Evolutionary conservation across 2,888 invertebrate species (phyloP), one percentile per base, ranked within the genome.

Genomic region (Ochropleura plecta): DNA sequence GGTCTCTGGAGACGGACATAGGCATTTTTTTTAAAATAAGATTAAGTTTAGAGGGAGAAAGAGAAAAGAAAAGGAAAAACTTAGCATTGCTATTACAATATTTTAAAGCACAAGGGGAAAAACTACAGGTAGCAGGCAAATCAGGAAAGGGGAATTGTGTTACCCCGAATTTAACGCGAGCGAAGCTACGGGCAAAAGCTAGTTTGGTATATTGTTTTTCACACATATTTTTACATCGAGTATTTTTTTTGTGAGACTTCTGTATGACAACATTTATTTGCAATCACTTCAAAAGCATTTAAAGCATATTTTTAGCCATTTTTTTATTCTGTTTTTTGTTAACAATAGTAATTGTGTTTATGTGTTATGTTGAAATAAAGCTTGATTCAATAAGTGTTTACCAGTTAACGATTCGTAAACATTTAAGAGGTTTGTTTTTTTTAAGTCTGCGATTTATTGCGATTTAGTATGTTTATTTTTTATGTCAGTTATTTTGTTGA

Each of bases 361-460:
- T 67, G 40, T 78, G 46, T 67, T 51, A 46, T 67, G 46, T 63
- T 72, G 57, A 64, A 72, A 78, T 78, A 72, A 72, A 72, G 30
- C 71, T n/a, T 49, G 12, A 53, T 65, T 71, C 40, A 78, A 78
- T 76, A 68, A 71, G 48, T 60, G 66, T 71, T 66, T 49, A 70
- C n/a, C 16, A 10, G 66, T 78, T 66, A 55, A 70, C 30, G 30
- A 8, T 55, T 12, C 60, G 51, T 76, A 16, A 76, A 65, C 18
- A 46, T 66, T 59, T 30, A 10, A 10, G 14, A 63, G 20, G 46
- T 57, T 63, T 76, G 40, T 63, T 63, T 63, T 76, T 5, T 44
- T 76, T 7, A 63, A 8, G 10, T 16, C 12, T 30, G 16, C 3
- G n/a, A 49, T 48, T 20, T 1, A 57, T 46, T 30, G 18, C 14